Conservation (phyloP, 2,113 vertebrate genomes). For the Menidia beryllina region DNA sequence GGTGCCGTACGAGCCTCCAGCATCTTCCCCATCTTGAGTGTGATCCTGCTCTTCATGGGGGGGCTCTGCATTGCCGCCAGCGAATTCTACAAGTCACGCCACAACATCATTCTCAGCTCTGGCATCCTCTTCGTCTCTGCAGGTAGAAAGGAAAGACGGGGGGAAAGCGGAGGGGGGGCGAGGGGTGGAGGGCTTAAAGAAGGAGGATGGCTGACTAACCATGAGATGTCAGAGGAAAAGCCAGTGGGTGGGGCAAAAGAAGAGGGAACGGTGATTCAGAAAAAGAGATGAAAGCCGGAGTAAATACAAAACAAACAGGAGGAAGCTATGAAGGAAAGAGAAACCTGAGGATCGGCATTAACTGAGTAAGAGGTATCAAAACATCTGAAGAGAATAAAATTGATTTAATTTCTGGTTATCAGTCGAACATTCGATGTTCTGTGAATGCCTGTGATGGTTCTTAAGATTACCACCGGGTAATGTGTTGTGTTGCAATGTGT, state of each 20-base stretch:
- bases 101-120: constrained; percentile 99
- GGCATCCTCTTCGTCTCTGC: constrained; percentile 98
- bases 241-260: background rate
- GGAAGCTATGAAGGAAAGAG: background rate
- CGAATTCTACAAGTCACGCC: constrained; percentile 99
- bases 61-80: constrained; percentile 98
- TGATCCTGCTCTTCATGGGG: constrained; percentile 99
- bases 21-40: constrained; percentile 98
- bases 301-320: background rate
- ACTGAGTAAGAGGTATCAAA: background rate
- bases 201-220: background rate
- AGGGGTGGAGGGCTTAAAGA: background rate
- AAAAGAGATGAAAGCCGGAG: background rate
- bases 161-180: background rate
- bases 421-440: background rate
- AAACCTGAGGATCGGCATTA: background rate
- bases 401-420: background rate
- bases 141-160: constrained; percentile 78
- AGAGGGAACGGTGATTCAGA: background rate
- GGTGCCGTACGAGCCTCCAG: constrained; percentile 98
- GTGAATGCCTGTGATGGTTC: background rate
- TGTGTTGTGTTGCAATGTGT: background rate
- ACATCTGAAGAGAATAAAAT: background rate
- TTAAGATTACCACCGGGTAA: constrained; percentile 6
- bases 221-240: constrained; percentile 1